These are phyloP conservation scores for Syngnathus scovelli DNA, from an alignment of 2,113 vertebrate genomes.

Conservation along the genomic window DNA sequence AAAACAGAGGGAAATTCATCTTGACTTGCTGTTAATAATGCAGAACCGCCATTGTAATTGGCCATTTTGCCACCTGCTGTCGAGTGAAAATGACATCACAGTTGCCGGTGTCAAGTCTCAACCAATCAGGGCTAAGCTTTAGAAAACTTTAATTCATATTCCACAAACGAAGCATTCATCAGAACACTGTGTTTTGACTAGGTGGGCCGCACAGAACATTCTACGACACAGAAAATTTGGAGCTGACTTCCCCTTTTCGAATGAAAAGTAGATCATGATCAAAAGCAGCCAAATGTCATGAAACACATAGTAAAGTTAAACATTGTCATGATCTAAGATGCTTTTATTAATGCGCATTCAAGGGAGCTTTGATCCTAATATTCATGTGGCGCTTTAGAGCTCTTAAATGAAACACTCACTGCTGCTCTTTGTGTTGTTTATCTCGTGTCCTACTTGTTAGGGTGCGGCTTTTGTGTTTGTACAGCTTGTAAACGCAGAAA, in stretches of 20 bases:
- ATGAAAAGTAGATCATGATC: too few species aligned
- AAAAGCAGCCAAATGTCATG: not conserved
- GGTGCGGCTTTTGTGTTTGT: conserved; percentile 1
- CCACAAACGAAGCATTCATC: too few species aligned
- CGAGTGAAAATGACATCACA: too few species aligned
- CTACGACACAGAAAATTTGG: too few species aligned
- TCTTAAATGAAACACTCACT: conserved; percentile 4
- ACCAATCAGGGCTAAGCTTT: too few species aligned
- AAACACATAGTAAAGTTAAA: not conserved
- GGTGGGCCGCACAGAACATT: too few species aligned
- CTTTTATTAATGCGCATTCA: conserved; percentile 1
- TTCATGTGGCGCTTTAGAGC: conserved; percentile 18
- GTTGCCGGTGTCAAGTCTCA: too few species aligned
- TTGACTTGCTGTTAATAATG: not conserved
- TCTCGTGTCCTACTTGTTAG: conserved; percentile 10
- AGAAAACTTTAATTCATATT: too few species aligned
- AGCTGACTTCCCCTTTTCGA: too few species aligned
- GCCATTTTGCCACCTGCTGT: too few species aligned
- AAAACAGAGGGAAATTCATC: too few species aligned
- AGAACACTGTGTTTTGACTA: too few species aligned
- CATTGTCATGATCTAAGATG: not conserved
- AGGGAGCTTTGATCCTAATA: not conserved
- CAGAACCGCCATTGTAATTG: not conserved
- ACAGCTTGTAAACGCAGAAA: conserved; percentile 1
- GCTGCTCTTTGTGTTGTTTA: not conserved